phyloP scores from a whole-genome alignment of 2,113 vertebrate species.

The Strigops habroptila region DNA sequence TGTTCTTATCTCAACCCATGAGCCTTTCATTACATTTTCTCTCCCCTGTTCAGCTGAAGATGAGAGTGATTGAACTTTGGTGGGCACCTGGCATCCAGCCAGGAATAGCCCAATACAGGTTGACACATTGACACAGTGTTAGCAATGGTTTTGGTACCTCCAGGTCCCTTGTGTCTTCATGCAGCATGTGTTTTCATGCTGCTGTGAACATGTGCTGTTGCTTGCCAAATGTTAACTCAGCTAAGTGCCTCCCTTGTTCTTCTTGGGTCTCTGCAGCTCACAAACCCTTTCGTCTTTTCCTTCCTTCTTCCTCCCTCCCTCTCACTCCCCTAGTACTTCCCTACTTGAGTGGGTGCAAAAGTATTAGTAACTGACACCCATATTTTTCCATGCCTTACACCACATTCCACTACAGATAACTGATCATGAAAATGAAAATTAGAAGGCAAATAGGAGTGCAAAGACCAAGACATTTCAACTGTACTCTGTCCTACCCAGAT shows the following conservation, averaged over 20 bases:
- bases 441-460: not conserved
- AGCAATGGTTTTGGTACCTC: not conserved
- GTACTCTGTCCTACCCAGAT: not conserved
- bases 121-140: not conserved
- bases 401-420: not conserved
- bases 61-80: not conserved
- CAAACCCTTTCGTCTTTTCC: fast-evolving
- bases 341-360: not conserved
- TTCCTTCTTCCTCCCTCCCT: not conserved
- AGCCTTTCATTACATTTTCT: not conserved
- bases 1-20: not conserved
- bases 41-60: not conserved
- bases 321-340: not conserved
- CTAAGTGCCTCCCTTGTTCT: not conserved
- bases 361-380: not conserved
- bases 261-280: not conserved
- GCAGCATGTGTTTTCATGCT: not conserved
- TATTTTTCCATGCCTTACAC: fast-evolving
- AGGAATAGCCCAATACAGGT: fast-evolving
- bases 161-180: not conserved
- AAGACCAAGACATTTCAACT: not conserved
- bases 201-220: not conserved
- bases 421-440: not conserved
- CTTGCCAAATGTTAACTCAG: not conserved
- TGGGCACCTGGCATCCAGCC: not conserved